Percentiles rank a stretch among this genome's conserved stretches.
Evolutionary conservation across 2,797 vertebrate genomes (phyloP).

Genomic region (Hirundo rustica): DNA sequence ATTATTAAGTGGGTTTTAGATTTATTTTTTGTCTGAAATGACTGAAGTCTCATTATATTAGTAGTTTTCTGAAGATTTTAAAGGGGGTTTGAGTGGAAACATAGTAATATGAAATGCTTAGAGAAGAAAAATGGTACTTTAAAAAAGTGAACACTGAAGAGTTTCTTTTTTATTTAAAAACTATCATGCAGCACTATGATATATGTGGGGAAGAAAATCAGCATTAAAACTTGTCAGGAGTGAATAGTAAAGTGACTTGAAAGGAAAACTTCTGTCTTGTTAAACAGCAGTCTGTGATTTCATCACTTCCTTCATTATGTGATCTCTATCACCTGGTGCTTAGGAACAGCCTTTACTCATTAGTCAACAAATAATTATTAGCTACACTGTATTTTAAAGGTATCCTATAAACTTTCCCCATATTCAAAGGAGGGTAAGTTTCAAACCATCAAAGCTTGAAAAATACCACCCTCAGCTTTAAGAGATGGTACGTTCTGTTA

Average conservation of each 20-base stretch:
- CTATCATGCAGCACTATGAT: background rate
- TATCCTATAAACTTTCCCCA: background rate
- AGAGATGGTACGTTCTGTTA: background rate
- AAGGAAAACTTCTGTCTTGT: conserved; percentile 10
- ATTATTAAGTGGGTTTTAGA: background rate
- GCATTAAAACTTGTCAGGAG: background rate
- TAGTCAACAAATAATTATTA: conserved; percentile 25
- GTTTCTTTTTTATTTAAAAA: background rate
- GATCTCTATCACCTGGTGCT: background rate
- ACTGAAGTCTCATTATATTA: background rate
- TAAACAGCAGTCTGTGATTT: background rate
- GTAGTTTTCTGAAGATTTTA: background rate
- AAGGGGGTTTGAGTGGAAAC: background rate
- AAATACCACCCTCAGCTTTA: background rate
- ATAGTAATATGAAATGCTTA: background rate
- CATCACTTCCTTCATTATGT: background rate
- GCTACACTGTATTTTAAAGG: background rate
- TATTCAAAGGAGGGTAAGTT: background rate
- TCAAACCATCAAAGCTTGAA: background rate
- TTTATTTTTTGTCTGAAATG: background rate
- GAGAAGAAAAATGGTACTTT: background rate
- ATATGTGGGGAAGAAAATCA: background rate
- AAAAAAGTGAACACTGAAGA: background rate
- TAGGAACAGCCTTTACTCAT: conserved; percentile 6
- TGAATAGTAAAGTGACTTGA: background rate